These are phyloP conservation scores for Troilus luridus DNA, from an alignment of 2,888 invertebrate genomes.

Conservation along the genomic window DNA sequence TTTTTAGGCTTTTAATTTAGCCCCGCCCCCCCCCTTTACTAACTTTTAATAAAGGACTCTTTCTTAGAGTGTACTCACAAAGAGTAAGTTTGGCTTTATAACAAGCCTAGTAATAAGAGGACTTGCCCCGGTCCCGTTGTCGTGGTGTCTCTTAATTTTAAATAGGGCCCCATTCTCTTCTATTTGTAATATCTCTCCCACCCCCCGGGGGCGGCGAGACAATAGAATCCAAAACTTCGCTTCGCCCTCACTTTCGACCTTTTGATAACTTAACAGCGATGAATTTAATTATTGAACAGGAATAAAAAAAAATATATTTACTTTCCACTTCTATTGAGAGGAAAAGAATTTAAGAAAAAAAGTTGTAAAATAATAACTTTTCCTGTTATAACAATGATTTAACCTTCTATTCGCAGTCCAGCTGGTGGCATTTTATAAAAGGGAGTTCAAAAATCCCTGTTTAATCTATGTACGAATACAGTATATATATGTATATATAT, in stretches of 20 bases:
- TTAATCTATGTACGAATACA: too few relatives aligned
- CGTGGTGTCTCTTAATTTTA: background rate
- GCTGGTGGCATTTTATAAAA: too few relatives aligned
- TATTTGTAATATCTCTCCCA: conserved; percentile 14
- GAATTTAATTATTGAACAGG: background rate
- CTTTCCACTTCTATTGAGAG: background rate
- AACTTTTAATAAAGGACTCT: conserved; percentile 35
- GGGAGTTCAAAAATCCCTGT: too few relatives aligned
- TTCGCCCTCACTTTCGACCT: too few relatives aligned
- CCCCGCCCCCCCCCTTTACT: background rate
- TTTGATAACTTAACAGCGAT: too few relatives aligned
- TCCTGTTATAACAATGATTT: too few relatives aligned
- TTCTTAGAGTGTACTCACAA: background rate
- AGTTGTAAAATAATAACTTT: too few relatives aligned
- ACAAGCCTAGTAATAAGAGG: background rate
- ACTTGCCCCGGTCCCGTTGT: background rate
- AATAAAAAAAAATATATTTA: background rate
- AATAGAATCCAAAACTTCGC: background rate
- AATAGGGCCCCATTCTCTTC: background rate
- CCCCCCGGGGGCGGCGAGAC: background rate
- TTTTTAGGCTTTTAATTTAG: conserved; percentile 30
- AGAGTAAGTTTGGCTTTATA: background rate
- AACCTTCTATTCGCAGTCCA: too few relatives aligned
- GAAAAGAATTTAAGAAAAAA: background rate
- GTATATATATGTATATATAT: too few relatives aligned